Conservation (phyloP, 2,888 invertebrate species). For the Scaptomyza parva region DNA sequence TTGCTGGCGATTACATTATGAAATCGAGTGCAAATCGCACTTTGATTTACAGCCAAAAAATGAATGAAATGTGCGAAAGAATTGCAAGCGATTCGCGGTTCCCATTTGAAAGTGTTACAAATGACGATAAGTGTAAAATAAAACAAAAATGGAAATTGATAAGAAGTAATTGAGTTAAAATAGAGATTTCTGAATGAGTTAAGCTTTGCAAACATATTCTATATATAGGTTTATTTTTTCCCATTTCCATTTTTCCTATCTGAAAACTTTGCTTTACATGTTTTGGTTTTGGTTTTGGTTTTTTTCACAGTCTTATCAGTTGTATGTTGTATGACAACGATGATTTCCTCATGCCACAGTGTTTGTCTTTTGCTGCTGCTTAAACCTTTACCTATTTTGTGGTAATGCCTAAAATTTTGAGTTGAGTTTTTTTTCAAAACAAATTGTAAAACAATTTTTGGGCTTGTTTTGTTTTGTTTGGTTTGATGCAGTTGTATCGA, state of each 20-base stretch:
- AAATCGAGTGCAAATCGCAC: conserved; percentile 37
- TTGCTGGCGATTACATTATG: conserved; percentile 51
- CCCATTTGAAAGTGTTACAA: neutral
- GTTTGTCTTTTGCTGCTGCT: conserved; percentile 9
- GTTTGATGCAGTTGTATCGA: conserved; percentile 41
- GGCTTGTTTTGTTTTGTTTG: conserved; percentile 51
- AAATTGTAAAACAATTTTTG: conserved; percentile 43
- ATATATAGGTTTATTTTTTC: too few species aligned
- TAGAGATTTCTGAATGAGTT: too few species aligned
- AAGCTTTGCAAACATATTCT: conserved; percentile 32
- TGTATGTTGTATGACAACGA: conserved; percentile 13
- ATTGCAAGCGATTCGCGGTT: neutral
- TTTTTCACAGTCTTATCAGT: conserved; percentile 32
- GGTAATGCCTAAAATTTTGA: conserved; percentile 29
- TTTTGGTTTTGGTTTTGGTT: neutral
- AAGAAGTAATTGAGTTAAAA: too few species aligned
- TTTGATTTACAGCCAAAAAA: conserved; percentile 27
- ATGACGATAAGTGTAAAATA: neutral
- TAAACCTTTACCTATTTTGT: conserved; percentile 29
- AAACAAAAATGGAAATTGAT: too few species aligned
- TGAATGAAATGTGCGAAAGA: conserved; percentile 36
- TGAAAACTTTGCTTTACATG: conserved; percentile 6
- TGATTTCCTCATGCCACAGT: conserved; percentile 33
- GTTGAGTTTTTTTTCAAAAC: conserved; percentile 31
- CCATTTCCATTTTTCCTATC: neutral